Conservation (phyloP, 2,113 vertebrate genomes). For the Dunckerocampus dactyliophorus region DNA sequence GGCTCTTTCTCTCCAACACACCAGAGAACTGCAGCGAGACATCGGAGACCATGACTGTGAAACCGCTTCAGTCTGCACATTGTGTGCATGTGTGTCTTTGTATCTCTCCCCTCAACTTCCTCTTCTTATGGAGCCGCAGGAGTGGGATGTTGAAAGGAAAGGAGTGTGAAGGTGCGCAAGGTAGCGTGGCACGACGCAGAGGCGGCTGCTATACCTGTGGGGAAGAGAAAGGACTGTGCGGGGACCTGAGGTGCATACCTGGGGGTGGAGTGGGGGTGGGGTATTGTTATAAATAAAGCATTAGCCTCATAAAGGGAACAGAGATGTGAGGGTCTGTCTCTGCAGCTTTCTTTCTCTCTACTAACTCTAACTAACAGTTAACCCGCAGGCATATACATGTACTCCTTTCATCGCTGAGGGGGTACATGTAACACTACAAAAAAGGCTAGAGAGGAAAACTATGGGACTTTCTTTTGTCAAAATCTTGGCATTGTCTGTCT, state of each 20-base stretch:
- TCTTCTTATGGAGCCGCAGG: conserved; percentile 63
- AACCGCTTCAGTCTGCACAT: conserved; percentile 71
- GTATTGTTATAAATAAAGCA: conserved; percentile 76
- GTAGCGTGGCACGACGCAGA: conserved; percentile 59
- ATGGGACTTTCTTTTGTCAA: conserved; percentile 28
- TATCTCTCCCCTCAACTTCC: conserved; percentile 60
- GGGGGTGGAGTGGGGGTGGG: conserved; percentile 41
- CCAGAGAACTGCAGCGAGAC: conserved; percentile 65
- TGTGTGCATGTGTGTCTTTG: conserved; percentile 65
- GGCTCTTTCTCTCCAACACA: conserved; percentile 58
- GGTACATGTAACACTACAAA: conserved; percentile 43
- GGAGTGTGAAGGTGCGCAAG: conserved; percentile 67
- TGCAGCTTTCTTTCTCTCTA: conserved; percentile 55
- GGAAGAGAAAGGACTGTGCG: conserved; percentile 62
- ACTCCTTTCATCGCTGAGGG: conserved; percentile 57
- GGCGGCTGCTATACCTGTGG: conserved; percentile 64
- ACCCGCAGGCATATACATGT: conserved; percentile 65
- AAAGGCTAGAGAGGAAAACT: conserved; percentile 43
- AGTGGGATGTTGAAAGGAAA: conserved; percentile 71
- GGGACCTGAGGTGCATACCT: conserved; percentile 66
- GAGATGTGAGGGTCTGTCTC: conserved; percentile 67
- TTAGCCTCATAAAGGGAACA: conserved; percentile 70
- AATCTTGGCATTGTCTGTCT: conserved; percentile 19
- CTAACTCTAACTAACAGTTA: conserved; percentile 68
- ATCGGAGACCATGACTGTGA: conserved; percentile 66